Conservation (phyloP, 2,797 vertebrate genomes). For the Aphelocoma californica region DNA sequence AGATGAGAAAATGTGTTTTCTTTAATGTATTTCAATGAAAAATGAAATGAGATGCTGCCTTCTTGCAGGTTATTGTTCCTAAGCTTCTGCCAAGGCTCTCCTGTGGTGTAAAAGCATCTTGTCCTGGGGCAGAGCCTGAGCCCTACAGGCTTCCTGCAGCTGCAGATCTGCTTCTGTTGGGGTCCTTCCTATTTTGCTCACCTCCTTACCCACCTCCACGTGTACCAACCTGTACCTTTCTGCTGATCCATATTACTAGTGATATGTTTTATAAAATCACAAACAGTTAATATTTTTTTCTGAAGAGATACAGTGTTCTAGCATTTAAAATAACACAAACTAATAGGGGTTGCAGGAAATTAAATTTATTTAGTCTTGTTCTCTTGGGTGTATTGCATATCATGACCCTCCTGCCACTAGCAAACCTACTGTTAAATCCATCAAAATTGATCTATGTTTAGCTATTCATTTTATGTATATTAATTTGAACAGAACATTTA, state of each 20-base stretch:
- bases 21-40: background rate
- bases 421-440: constrained; percentile 60
- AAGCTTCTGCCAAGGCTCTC: background rate
- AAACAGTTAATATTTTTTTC: background rate
- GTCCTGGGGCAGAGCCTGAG: background rate
- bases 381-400: constrained; percentile 22
- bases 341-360: constrained; percentile 45
- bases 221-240: background rate
- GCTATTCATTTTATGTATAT: constrained; percentile 74
- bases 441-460: constrained; percentile 69
- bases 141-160: background rate
- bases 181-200: background rate
- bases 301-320: background rate
- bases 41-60: background rate
- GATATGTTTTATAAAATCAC: background rate
- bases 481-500: constrained; percentile 73
- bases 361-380: constrained; percentile 42
- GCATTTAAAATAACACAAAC: background rate
- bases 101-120: background rate
- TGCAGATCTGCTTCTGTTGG: background rate
- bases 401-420: constrained; percentile 48
- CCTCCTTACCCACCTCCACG: background rate
- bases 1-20: background rate
- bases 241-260: background rate
- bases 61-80: background rate